Evolutionary conservation across 2,113 vertebrate species (phyloP).

Genomic region (Myotis yumanensis): DNA sequence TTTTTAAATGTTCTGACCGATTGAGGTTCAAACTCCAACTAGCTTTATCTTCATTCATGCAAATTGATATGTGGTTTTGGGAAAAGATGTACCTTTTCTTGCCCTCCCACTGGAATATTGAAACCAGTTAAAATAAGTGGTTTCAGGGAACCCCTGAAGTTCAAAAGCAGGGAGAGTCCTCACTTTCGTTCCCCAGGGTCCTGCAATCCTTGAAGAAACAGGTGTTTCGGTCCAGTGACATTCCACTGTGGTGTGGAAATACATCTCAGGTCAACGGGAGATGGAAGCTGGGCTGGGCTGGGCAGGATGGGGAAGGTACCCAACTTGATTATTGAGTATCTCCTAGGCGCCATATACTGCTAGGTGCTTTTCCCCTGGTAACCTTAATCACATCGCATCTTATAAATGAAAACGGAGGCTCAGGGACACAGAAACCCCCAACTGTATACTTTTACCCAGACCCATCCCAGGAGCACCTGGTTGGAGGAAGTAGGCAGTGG

Average conservation of each 20-base stretch:
- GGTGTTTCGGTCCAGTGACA: not conserved
- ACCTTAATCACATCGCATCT: not conserved
- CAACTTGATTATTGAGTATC: fast-evolving
- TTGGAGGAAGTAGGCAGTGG: not conserved
- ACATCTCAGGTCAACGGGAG: not conserved
- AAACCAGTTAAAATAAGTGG: not conserved
- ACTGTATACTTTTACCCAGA: not conserved
- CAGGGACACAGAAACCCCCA: not conserved
- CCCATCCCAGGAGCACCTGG: not conserved
- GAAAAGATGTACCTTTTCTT: not conserved
- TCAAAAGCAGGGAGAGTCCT: not conserved
- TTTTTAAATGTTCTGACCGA: not conserved
- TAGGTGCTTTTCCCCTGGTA: not conserved
- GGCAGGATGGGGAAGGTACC: not conserved
- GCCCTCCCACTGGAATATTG: not conserved
- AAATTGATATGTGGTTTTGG: not conserved
- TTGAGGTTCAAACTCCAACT: not conserved
- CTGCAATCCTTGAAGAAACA: not conserved
- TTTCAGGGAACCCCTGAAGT: not conserved
- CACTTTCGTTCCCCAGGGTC: not conserved
- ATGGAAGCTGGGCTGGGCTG: not conserved
- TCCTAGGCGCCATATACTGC: fast-evolving
- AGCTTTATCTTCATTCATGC: not conserved
- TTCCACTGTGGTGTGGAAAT: not conserved
- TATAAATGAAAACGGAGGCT: not conserved